Percentiles rank a stretch among this genome's conserved stretches.
Conservation (phyloP, 1,140 invertebrate species). For the Eurosta solidaginis region DNA sequence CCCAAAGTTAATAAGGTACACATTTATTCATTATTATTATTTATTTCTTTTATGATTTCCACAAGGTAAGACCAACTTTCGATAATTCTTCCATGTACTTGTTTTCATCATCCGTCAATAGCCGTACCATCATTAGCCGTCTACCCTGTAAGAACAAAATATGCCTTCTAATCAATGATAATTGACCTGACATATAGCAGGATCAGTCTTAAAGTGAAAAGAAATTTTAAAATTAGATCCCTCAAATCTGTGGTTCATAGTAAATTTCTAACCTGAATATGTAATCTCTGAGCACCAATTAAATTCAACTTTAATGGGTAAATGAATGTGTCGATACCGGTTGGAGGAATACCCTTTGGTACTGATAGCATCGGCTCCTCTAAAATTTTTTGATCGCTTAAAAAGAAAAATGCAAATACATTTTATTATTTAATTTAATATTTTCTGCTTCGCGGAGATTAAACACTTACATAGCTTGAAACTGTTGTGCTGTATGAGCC, state of each 20-base stretch:
- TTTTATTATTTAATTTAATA: background rate
- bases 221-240: too few relatives aligned
- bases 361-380: constrained; percentile 1
- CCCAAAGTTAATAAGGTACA: too few relatives aligned
- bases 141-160: background rate
- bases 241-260: too few relatives aligned
- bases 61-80: background rate
- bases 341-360: background rate
- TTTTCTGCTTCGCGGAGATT: too few relatives aligned
- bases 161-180: too few relatives aligned
- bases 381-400: constrained; percentile 9
- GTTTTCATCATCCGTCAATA: constrained; percentile 2
- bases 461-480: background rate
- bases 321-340: constrained; percentile 1
- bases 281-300: constrained; percentile 1
- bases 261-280: background rate
- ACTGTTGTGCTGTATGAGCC: background rate
- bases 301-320: constrained; percentile 6
- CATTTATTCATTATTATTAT: too few relatives aligned
- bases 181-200: too few relatives aligned
- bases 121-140: background rate
- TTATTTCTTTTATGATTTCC: background rate
- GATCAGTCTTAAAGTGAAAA: too few relatives aligned
- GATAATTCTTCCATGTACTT: background rate
- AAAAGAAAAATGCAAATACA: background rate